These are phyloP conservation scores for Tenthredo mesomela DNA, from an alignment of 2,888 invertebrate genomes.

Conservation along the genomic window DNA sequence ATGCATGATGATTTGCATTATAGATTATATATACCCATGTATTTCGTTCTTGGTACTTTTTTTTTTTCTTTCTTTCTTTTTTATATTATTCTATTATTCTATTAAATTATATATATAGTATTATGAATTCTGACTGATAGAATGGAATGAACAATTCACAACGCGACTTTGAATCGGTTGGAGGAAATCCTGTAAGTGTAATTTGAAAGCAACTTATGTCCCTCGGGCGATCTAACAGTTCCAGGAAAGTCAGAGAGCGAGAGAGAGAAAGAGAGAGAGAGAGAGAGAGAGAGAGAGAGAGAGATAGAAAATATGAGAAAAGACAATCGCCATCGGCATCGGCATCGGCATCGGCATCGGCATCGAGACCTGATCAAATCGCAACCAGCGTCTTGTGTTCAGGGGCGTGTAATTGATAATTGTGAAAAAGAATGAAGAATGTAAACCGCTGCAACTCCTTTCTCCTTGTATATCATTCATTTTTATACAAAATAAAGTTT, in stretches of 20 bases:
- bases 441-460: neutral
- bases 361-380: constrained; percentile 21
- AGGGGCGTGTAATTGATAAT: constrained; percentile 24
- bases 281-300: neutral
- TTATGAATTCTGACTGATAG: neutral
- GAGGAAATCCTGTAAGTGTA: constrained; percentile 13
- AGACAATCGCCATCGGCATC: constrained; percentile 47
- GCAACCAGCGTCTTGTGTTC: neutral
- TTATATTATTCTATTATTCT: neutral
- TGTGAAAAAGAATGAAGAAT: neutral
- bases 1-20: too few species aligned
- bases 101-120: too few species aligned
- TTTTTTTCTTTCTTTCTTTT: too few species aligned
- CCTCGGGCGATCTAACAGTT: constrained; percentile 13
- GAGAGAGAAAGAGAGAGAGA: neutral
- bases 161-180: neutral
- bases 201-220: constrained; percentile 9
- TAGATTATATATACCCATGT: too few species aligned
- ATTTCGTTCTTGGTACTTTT: too few species aligned
- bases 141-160: neutral
- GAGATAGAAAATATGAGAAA: neutral
- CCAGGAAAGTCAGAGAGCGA: constrained; percentile 45
- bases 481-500: neutral
- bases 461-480: neutral
- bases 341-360: constrained; percentile 6